Base-by-base conservation (phyloP, 1,140 invertebrate genomes). In the Phenacoccus solenopsis region DNA sequence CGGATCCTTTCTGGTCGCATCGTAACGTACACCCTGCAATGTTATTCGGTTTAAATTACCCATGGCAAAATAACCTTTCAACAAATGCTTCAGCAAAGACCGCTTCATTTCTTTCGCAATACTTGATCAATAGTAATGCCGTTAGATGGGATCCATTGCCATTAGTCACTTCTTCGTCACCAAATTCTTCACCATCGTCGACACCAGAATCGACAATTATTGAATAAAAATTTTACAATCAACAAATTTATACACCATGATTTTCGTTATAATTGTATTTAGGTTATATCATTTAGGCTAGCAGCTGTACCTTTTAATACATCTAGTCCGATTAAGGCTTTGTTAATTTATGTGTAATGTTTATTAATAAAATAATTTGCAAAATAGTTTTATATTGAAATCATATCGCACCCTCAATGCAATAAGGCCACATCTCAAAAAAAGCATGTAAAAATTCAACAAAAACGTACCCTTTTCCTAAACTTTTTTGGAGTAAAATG, bases 291-390 rank as follows among this genome's bases (percentile, higher is more conserved):
- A 64, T 64, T 24, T 27, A 64, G 25, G 59, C 10, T 64, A 25
- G 59, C 59, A 64, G 59, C 59, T 25, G 59, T 64, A 64, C 59
- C 59, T 64, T 49, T 16, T 7, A 49, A 49, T 64, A 22, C 25
- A 64, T 64, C 59, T 64, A 64, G 59, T 64, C 59, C 59, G 59
- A 24, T 24, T 64, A 64, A 64, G 59, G 59, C 59, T 64, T 64
- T 24, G 21, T 64, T 25, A 64, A 64, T 4, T 64, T 64, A 64
- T 24, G 25, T 27, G 22, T 64, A 25, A 64, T 27, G 59, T 64
- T 64, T 64, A 64, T 64, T 24, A 64, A 64, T 64, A 64, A 64
- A 64, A 49, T 49, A 49, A 9, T 49, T 49, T 49, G 38, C 38
- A 49, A 49, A 49, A 49, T 49, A 9, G 30, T 32, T 13, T 7